Percentiles rank a stretch among this genome's conserved stretches.
These are phyloP conservation scores for Pholis gunnellus DNA, from an alignment of 2,113 vertebrate species.

Conservation along the genomic window DNA sequence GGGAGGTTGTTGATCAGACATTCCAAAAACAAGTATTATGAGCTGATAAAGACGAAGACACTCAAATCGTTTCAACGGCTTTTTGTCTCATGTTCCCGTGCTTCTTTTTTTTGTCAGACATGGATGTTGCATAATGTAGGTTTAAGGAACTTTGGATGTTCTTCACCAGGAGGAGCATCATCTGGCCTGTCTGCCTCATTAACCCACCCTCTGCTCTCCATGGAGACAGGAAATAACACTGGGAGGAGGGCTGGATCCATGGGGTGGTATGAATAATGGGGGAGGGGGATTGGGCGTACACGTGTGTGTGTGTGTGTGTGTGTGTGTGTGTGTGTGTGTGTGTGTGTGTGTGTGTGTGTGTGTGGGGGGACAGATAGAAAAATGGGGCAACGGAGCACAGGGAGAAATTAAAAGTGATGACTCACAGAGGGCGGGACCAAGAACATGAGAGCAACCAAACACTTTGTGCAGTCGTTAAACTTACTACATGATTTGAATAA, in stretches of 20 bases:
- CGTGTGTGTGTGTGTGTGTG: conserved; percentile 4
- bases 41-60: background rate
- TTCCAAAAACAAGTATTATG: background rate
- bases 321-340: background rate
- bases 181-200: conserved; percentile 78
- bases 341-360: background rate
- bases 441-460: background rate
- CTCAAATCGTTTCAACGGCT: background rate
- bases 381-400: conserved; percentile 29
- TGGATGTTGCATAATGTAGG: conserved; percentile 39
- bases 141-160: conserved; percentile 67
- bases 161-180: conserved; percentile 73
- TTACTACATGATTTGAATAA: background rate
- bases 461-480: background rate
- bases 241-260: conserved; percentile 52
- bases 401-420: conserved; percentile 16
- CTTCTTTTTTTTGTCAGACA: conserved; percentile 10
- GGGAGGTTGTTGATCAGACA: background rate
- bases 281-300: background rate
- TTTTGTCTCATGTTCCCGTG: background rate
- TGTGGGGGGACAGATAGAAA: conserved; percentile 7
- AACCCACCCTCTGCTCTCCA: conserved; percentile 63
- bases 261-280: conserved; percentile 36
- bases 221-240: conserved; percentile 66
- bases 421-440: background rate